A percentile compares a stretch with the other conserved stretches of the same genome.
These are phyloP conservation scores for Apostichopus leukothele DNA, from an alignment of 53 echinoderm and acorn worm species.

Conservation along the genomic window DNA sequence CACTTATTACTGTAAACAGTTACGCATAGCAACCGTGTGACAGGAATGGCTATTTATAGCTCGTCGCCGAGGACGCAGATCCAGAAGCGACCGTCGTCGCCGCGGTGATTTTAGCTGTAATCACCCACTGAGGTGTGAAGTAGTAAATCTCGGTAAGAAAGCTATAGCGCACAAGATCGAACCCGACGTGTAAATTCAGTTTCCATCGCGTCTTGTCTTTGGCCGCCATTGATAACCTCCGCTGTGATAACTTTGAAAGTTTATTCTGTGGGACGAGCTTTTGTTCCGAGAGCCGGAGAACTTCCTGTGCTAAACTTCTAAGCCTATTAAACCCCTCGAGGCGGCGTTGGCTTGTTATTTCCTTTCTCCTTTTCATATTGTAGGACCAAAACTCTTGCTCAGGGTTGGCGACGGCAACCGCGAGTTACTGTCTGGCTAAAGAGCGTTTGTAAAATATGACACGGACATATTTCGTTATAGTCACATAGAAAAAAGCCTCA, in stretches of 20 bases:
- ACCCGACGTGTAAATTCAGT: not conserved
- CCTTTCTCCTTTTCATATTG: not conserved
- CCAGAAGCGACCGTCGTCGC: no score
- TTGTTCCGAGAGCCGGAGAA: slow-evolving; percentile 21
- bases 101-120: no score
- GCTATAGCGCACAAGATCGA: no score
- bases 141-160: no score
- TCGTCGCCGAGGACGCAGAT: no score
- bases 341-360: slow-evolving; percentile 26
- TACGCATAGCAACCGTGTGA: no score
- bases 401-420: not conserved
- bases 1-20: no score
- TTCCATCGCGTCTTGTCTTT: slow-evolving; percentile 14
- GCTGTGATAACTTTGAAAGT: slow-evolving; percentile 27
- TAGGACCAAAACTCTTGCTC: not conserved
- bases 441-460: slow-evolving; percentile 14
- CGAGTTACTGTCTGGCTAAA: not conserved
- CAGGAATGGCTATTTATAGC: no score
- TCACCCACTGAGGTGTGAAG: no score
- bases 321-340: slow-evolving; percentile 11
- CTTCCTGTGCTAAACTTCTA: slow-evolving; percentile 31
- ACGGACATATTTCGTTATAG: not conserved
- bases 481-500: not conserved
- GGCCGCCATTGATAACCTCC: slow-evolving; percentile 13
- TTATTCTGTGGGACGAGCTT: slow-evolving; percentile 24